Evolutionary conservation across 2,797 vertebrate genomes (phyloP), one percentile per base, ranked within the genome.

Genomic region (Enteromius treurensis): DNA sequence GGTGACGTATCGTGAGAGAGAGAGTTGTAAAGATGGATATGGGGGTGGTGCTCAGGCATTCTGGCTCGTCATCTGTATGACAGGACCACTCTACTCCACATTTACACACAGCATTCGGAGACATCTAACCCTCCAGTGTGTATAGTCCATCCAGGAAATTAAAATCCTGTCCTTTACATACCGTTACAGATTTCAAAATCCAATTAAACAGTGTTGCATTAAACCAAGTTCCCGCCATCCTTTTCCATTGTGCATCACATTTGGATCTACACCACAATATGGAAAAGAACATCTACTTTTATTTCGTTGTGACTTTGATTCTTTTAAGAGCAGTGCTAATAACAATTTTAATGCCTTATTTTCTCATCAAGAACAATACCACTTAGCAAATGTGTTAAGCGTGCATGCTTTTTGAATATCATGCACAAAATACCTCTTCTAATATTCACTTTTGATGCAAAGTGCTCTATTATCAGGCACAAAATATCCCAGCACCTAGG

Each of bases 11-110:
- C 11, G 34, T 51, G 71, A 53, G 90, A 91, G 89, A 90, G 92
- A 86, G 82, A 71, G 83, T 55, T 64, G 55, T 58, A 70, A 79
- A 49, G 19, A 23, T 17, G 82, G 71, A 55, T 64, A 1, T 82
- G 23, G 64, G 85, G 75, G 76, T 71, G 37, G 86, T 51, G 89
- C 88, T 78, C 90, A 91, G 88, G 88, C 92, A 40, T 83, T 93
- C 81, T 90, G 84, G 91, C 93, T 95, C 91, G 88, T 92, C 92
- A 93, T 90, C 47, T 55, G 86, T 6, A 68, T 91, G 90, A 90
- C 90, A 92, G 90, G 89, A 91, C 92, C 88, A 15, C 69, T 62
- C 26, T 32, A 21, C 9, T 47, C 88, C 88, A 84, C 62, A 88
- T 29, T 34, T 37, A 77, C 75, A 19, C n/a, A 51, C 0, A 92